These are phyloP conservation scores for Cephus nigrinus DNA, from an alignment of 2,888 invertebrate genomes.

Conservation along the genomic window DNA sequence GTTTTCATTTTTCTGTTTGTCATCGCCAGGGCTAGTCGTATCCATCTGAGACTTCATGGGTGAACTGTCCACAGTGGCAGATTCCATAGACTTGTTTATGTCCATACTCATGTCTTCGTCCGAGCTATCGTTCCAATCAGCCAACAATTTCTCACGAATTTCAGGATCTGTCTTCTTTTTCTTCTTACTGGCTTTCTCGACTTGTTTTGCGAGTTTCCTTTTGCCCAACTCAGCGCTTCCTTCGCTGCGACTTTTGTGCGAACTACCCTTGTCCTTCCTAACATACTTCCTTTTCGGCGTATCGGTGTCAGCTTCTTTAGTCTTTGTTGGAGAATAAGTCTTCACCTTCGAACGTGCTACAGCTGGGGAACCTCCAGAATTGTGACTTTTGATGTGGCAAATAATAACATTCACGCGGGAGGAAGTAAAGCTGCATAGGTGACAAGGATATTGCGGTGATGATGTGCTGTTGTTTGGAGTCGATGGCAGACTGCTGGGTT, in stretches of 20 bases:
- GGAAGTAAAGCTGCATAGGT: conserved; percentile 75
- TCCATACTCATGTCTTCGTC: conserved; percentile 62
- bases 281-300: conserved; percentile 64
- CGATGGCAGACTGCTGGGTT: conserved; percentile 59
- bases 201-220: conserved; percentile 52
- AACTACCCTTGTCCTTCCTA: conserved; percentile 62
- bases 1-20: conserved; percentile 26
- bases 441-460: conserved; percentile 70
- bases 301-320: conserved; percentile 24
- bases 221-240: conserved; percentile 49
- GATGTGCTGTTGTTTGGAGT: conserved; percentile 42
- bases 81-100: conserved; percentile 39
- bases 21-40: conserved; percentile 11
- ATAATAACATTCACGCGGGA: conserved; percentile 79
- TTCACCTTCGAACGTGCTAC: conserved; percentile 45
- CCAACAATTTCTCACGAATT: conserved; percentile 77
- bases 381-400: conserved; percentile 79
- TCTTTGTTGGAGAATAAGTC: conserved; percentile 41
- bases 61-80: conserved; percentile 22
- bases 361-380: conserved; percentile 63
- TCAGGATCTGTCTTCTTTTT: conserved; percentile 72
- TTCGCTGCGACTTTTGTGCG: conserved; percentile 59
- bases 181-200: conserved; percentile 63
- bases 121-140: conserved; percentile 82
- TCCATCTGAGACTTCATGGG: conserved; percentile 17